phyloP scores from a whole-genome alignment of 37 sponge, comb jelly and placozoan genomes.

The Haliclona indistincta region DNA sequence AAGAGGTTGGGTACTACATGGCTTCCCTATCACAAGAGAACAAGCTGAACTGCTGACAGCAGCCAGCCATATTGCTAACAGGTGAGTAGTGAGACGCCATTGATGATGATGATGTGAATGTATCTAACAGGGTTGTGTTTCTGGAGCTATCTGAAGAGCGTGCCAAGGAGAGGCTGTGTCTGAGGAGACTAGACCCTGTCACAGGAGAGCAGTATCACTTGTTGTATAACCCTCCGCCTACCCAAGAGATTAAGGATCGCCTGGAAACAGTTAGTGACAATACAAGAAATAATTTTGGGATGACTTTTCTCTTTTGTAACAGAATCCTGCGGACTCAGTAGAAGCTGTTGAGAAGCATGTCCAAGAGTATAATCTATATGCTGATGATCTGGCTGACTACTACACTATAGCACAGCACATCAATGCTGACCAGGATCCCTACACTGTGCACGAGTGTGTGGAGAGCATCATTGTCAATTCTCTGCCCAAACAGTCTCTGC shows the following conservation, averaged over 20 bases:
- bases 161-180: constrained; percentile 79
- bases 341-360: constrained; percentile 45
- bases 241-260: constrained; percentile 68
- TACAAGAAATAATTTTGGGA: not conserved
- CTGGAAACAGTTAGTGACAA: constrained; percentile 62
- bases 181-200: constrained; percentile 68
- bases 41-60: constrained; percentile 82
- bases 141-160: constrained; percentile 77
- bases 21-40: constrained; percentile 82
- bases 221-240: constrained; percentile 77
- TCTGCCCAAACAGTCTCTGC: constrained; percentile 51
- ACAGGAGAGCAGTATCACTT: constrained; percentile 86
- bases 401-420: constrained; percentile 62
- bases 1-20: constrained; percentile 92
- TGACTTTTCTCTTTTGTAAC: not conserved
- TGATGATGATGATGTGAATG: not conserved
- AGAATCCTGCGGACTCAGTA: constrained; percentile 75
- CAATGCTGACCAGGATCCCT: constrained; percentile 94
- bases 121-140: constrained; percentile 73
- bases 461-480: constrained; percentile 81
- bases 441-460: constrained; percentile 83
- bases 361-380: constrained; percentile 35
- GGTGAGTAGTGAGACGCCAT: constrained; percentile 28
- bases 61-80: constrained; percentile 77
- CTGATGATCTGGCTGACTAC: constrained; percentile 68